These are phyloP conservation scores for Camponotus floridanus DNA, from an alignment of 1,140 invertebrate species.

Conservation along the genomic window DNA sequence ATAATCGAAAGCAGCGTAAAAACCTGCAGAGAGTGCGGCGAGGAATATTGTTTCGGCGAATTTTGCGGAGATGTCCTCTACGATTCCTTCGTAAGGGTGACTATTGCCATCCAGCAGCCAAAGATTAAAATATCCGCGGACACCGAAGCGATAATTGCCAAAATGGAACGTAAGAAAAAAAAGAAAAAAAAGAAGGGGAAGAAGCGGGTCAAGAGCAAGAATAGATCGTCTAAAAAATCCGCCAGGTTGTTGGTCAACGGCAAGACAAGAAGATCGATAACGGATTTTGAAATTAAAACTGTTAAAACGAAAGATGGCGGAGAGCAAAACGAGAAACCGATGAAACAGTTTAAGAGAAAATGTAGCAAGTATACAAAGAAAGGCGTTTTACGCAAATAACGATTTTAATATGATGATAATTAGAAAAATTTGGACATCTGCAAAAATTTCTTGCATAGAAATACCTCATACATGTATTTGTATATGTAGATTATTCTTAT, in stretches of 20 bases:
- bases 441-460: slow-evolving; percentile 13
- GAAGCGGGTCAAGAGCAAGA: slow-evolving; percentile 70
- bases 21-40: slow-evolving; percentile 92
- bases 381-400: slow-evolving; percentile 51
- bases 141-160: slow-evolving; percentile 82
- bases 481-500: slow-evolving; percentile 2
- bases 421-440: neutral
- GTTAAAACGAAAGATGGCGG: slow-evolving; percentile 32
- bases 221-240: slow-evolving; percentile 68
- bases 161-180: slow-evolving; percentile 75
- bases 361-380: slow-evolving; percentile 80
- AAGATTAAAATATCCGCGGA: slow-evolving; percentile 80
- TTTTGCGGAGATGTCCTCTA: slow-evolving; percentile 86
- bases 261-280: slow-evolving; percentile 65
- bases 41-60: slow-evolving; percentile 93
- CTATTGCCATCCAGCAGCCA: slow-evolving; percentile 68
- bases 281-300: slow-evolving; percentile 50
- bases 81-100: slow-evolving; percentile 83
- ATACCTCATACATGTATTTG: neutral
- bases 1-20: slow-evolving; percentile 92
- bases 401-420: slow-evolving; percentile 20
- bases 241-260: slow-evolving; percentile 68
- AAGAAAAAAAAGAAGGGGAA: slow-evolving; percentile 70
- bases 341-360: slow-evolving; percentile 79
- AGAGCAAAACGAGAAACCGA: slow-evolving; percentile 49